phyloP scores from a whole-genome alignment of 2,888 invertebrate genomes.

The Lasioglossum vierecki region DNA sequence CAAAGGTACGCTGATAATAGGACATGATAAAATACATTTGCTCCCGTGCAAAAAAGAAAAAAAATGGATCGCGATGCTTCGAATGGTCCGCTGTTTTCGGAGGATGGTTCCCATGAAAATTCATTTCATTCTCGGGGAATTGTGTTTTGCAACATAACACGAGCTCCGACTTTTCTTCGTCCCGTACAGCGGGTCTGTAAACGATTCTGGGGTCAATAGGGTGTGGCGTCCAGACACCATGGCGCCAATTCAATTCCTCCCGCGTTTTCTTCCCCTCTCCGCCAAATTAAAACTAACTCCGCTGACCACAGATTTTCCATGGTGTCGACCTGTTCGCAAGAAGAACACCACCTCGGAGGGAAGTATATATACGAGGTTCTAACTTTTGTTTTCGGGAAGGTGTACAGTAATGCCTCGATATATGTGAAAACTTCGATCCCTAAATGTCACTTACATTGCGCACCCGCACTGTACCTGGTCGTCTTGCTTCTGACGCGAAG shows the following conservation, averaged over 20 bases:
- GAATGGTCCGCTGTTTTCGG: neutral
- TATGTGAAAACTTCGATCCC: neutral
- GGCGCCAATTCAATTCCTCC: constrained; percentile 60
- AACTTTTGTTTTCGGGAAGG: neutral
- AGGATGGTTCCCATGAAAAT: neutral
- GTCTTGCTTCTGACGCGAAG: too few species aligned
- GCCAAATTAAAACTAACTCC: constrained; percentile 42
- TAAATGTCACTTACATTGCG: neutral
- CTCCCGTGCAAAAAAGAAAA: neutral
- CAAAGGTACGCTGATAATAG: neutral
- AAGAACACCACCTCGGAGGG: neutral
- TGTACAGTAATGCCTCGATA: neutral
- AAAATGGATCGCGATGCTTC: neutral
- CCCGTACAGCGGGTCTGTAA: constrained; percentile 21
- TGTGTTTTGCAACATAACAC: constrained; percentile 7
- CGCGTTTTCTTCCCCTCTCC: constrained; percentile 23
- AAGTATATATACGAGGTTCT: neutral
- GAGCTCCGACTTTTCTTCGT: constrained; percentile 33
- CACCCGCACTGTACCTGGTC: neutral
- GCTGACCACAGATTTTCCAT: constrained; percentile 37
- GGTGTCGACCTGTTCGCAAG: neutral
- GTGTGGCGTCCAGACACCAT: constrained; percentile 70
- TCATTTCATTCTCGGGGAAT: neutral
- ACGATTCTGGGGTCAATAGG: constrained; percentile 49
- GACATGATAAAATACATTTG: neutral